Conservation (phyloP, 2,888 invertebrate genomes). For the Pollenia labialis region DNA sequence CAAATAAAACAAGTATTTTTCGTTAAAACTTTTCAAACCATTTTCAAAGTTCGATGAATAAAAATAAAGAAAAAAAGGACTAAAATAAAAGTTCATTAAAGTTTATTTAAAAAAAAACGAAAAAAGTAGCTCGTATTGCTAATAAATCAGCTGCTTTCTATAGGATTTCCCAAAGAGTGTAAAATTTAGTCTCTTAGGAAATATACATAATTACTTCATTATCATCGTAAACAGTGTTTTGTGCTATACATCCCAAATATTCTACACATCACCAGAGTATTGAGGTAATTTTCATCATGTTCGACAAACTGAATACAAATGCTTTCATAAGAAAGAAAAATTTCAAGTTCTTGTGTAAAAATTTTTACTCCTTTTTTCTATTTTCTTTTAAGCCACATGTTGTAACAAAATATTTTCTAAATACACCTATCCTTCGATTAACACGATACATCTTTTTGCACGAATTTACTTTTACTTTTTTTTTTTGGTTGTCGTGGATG, state of each 20-base stretch:
- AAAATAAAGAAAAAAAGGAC: neutral
- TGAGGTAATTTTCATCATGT: neutral
- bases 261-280: neutral
- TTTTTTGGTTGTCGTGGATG: neutral
- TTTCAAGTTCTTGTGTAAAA: neutral
- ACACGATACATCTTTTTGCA: neutral
- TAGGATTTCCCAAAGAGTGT: neutral
- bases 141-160: constrained; percentile 18
- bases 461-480: no score
- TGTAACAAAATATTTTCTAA: constrained; percentile 29
- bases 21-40: constrained; percentile 7
- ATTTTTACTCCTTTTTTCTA: neutral
- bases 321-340: neutral
- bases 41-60: neutral
- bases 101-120: neutral
- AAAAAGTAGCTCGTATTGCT: neutral
- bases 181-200: constrained; percentile 23
- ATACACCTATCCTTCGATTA: neutral
- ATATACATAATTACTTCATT: neutral
- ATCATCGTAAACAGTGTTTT: neutral
- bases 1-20: constrained; percentile 2
- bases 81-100: constrained; percentile 3
- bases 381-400: constrained; percentile 1
- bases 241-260: neutral
- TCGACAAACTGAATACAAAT: neutral